Evolutionary conservation across 2,888 invertebrate species (phyloP), one percentile per base, ranked within the genome.

Genomic region (Malthinus flaveolus): DNA sequence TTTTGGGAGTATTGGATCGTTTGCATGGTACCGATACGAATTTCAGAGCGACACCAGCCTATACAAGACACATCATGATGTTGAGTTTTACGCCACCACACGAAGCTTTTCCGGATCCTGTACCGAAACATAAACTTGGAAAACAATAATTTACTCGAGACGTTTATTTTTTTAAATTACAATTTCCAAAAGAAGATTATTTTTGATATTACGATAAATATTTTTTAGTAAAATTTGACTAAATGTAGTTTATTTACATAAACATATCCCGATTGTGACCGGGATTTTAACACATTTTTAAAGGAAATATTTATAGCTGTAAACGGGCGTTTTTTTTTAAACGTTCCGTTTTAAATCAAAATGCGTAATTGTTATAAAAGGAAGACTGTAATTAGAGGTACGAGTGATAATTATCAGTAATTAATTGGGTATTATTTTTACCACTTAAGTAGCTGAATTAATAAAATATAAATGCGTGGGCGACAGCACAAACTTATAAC

Each of bases 21-120:
- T 74, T 91, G 7, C 91, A 91, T 73, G 90, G 90, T 34, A 91
- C 90, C 0, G 90, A 91, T 71, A 81, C 82, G 1, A 78, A 84
- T 68, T 91, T 90, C 73, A 83, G 89, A 7, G 83, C 82, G 61
- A 85, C 87, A 8, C 83, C 84, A 65, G 84, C 84, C 36, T 88
- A 85, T 71, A 77, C 83, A 32, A 82, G 89, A 23, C 61, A 61
- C 32, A 61, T 58, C 6, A 58, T 61, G 57, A 58, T 61, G 61
- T 37, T 58, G 11, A 61, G 58, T 34, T 55, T 58, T 12, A 44
- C 80, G 45, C 84, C 86, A 36, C 81, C 84, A 1, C 78, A 85
- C 58, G 84, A 85, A 68, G 80, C 81, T 34, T 84, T 83, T 67
- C 85, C 85, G 4, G 85, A 85, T 62, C 74, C 76, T 64, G 69